Evolutionary conservation across 2,797 vertebrate species (phyloP).

Genomic region (Pangasius macronema): DNA sequence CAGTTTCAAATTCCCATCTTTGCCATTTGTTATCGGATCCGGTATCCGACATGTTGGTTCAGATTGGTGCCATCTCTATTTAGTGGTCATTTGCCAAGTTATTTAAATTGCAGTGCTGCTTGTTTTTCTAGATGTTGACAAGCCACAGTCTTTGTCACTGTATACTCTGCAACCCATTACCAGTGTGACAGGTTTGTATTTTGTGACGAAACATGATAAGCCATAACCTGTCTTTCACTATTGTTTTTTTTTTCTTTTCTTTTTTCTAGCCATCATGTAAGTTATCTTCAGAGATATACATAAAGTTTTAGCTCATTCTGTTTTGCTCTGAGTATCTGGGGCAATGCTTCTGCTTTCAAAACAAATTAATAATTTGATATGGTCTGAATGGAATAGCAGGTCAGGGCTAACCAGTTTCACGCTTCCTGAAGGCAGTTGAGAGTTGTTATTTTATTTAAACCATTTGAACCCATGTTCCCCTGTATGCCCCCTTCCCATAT

Average conservation of each 20-base stretch:
- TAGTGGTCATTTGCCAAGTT: background rate
- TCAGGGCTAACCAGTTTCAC: background rate
- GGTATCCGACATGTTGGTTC: background rate
- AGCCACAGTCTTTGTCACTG: no score
- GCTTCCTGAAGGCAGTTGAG: background rate
- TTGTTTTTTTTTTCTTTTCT: background rate
- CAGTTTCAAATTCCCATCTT: background rate
- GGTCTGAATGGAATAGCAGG: background rate
- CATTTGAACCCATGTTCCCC: background rate
- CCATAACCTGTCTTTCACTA: background rate
- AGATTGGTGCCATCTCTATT: background rate
- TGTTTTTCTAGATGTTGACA: background rate
- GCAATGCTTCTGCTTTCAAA: background rate
- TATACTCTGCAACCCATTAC: no score
- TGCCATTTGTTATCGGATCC: background rate
- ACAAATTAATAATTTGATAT: background rate
- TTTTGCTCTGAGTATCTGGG: background rate
- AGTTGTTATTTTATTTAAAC: background rate
- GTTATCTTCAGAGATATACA: background rate
- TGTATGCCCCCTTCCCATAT: background rate
- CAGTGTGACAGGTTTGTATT: background rate
- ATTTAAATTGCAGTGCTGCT: background rate
- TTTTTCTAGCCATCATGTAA: background rate
- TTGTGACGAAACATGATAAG: background rate
- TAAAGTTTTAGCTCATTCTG: background rate